Conservation (phyloP, 2,797 vertebrate genomes). For the Aphelocoma californica region DNA sequence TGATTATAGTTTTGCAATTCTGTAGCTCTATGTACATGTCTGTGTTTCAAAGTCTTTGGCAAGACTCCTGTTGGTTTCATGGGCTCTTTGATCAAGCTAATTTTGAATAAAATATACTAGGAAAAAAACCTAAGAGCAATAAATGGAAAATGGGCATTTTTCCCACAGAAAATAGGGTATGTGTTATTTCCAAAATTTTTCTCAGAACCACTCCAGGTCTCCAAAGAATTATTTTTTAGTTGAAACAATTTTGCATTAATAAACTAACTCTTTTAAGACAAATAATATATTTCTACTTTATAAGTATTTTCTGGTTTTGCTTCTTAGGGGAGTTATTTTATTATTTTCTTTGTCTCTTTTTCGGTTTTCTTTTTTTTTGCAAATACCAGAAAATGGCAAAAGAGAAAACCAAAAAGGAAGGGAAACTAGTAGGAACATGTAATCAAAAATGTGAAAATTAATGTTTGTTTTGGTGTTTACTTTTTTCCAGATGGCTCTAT, state of each 20-base stretch:
- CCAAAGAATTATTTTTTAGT: neutral
- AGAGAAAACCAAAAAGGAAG: neutral
- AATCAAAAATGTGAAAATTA: neutral
- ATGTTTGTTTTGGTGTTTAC: neutral
- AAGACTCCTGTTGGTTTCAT: neutral
- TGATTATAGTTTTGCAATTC: neutral
- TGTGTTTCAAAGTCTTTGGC: neutral
- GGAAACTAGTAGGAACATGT: neutral
- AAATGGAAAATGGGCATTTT: conserved; percentile 3
- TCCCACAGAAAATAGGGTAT: neutral
- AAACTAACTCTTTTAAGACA: neutral
- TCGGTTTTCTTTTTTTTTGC: neutral
- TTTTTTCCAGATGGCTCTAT: neutral
- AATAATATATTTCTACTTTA: neutral
- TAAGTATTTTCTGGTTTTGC: neutral
- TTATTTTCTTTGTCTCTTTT: neutral
- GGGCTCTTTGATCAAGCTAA: neutral
- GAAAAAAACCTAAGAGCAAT: neutral
- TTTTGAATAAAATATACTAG: conserved; percentile 16
- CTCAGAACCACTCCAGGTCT: neutral
- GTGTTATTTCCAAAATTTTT: neutral
- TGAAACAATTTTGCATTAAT: neutral
- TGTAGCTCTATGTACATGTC: neutral
- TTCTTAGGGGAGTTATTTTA: neutral
- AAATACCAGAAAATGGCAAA: neutral